Evolutionary conservation across 2,797 vertebrate species (phyloP).

Genomic region (Caiman crocodilus): DNA sequence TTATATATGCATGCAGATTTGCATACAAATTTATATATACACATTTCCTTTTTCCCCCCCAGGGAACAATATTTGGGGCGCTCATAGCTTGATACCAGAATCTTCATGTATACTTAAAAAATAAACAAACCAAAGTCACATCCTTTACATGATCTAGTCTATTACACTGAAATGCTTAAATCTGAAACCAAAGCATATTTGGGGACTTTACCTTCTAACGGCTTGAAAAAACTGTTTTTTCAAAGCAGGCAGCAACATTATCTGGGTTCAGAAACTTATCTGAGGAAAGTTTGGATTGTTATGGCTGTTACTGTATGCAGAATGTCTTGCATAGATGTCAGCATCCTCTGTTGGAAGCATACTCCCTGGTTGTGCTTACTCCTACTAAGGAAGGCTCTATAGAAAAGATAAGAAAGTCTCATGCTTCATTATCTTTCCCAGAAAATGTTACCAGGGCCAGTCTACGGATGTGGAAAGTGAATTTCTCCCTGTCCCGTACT

Average conservation of each 20-base stretch:
- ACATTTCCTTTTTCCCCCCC: too few species aligned
- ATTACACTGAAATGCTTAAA: background rate
- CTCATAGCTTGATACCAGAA: rapidly evolving
- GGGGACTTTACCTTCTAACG: background rate
- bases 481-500: background rate
- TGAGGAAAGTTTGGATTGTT: background rate
- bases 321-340: background rate
- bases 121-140: background rate
- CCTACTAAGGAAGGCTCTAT: background rate
- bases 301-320: background rate
- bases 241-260: background rate
- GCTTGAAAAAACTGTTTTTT: rapidly evolving
- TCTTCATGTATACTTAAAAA: background rate
- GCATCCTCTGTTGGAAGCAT: background rate
- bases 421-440: background rate
- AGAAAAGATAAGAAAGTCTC: background rate
- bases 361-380: background rate
- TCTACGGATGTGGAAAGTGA: background rate
- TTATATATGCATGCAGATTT: too few species aligned
- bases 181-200: background rate
- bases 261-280: background rate
- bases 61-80: background rate
- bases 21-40: too few species aligned
- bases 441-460: background rate
- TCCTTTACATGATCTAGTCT: background rate